phyloP scores from a whole-genome alignment of 1,140 invertebrate species.

The Pseudomyrmex cubaensis region DNA sequence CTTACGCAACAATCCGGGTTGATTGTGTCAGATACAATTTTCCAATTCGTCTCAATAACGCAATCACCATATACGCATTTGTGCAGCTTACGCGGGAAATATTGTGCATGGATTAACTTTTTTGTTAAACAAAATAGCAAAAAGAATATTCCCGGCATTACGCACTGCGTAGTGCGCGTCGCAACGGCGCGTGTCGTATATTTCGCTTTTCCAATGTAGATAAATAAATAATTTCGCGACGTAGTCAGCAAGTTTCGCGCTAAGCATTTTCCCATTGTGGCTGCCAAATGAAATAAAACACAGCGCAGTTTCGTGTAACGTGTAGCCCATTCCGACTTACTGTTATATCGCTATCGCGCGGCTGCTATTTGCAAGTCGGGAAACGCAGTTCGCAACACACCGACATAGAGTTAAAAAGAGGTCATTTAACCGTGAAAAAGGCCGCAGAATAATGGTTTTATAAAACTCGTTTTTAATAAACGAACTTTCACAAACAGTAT shows the following conservation, averaged over 20 bases:
- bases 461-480: slow-evolving; percentile 12
- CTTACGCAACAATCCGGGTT: neutral
- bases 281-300: slow-evolving; percentile 44
- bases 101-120: slow-evolving; percentile 1
- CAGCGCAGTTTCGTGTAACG: slow-evolving; percentile 12
- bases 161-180: neutral
- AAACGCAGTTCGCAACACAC: neutral
- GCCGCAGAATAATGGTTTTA: neutral
- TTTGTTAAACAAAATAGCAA: slow-evolving; percentile 17
- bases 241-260: slow-evolving; percentile 32
- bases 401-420: neutral
- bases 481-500: neutral
- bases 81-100: neutral
- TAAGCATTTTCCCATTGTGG: slow-evolving; percentile 46
- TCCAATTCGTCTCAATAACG: slow-evolving; percentile 36
- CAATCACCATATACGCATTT: slow-evolving; percentile 13
- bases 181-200: slow-evolving; percentile 3
- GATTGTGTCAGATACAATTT: slow-evolving; percentile 22
- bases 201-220: slow-evolving; percentile 20
- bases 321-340: slow-evolving; percentile 13
- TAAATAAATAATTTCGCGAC: slow-evolving; percentile 54
- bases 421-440: neutral
- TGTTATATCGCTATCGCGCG: neutral
- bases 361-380: slow-evolving; percentile 21
- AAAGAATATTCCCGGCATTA: slow-evolving; percentile 9